Evolutionary conservation across 1,140 invertebrate genomes (phyloP), one percentile per base, ranked within the genome.

Genomic region (Micrasema minimum): DNA sequence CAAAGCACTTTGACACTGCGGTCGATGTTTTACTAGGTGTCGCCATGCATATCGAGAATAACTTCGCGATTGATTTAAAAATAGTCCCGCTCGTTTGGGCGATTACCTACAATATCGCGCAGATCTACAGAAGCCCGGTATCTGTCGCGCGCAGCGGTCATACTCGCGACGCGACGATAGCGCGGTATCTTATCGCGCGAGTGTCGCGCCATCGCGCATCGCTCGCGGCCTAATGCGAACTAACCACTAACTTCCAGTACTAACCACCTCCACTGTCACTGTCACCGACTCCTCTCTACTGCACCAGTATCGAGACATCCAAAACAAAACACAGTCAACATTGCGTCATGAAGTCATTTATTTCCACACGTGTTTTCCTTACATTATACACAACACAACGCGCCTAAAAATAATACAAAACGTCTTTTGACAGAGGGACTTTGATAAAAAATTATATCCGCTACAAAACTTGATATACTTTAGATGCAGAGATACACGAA

Each of bases 21-120:
- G 16, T 11, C 55, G 55, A 37, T 4, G 55, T 20, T 14, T 18
- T 35, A 38, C 37, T 41, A 10, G 31, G 2, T 38, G 55, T 38
- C 55, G 35, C 55, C 12, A 18, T 59, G 35, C 55, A 59, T 38
- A 59, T 38, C 55, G 20, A 59, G 37, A 59, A 59, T 59, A 59
- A 59, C 55, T 59, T 9, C 14, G 55, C 55, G 37, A 59, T 38
- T 31, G 37, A 59, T 53, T 38, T 59, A 59, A 59, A 59, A 59
- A 59, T 59, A 59, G 37, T 41, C 37, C 7, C 37, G 55, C 55
- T 59, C 35, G 55, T 59, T 59, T 41, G 37, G 55, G 55, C 55
- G 55, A 59, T 59, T 59, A 59, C 55, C 55, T 23, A 20, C 55
- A 38, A 59, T 59, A 20, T 59, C 55, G 11, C 16, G n/a, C n/a